Evolutionary conservation across 2,888 invertebrate species (phyloP).

Genomic region (Entomobrya multifasciata): DNA sequence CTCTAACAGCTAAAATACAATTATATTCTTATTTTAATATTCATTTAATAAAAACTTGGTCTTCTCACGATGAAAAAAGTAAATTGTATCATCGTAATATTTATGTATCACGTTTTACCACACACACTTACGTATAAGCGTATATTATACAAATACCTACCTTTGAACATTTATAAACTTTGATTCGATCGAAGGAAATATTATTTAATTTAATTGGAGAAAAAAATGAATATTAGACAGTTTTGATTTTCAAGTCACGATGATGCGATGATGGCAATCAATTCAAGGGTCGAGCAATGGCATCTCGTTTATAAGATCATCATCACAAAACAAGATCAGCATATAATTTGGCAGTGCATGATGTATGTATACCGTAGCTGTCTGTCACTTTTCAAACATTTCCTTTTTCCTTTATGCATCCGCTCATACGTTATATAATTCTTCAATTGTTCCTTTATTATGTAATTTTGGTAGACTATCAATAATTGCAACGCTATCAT

Average conservation of each 20-base stretch:
- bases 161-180: neutral
- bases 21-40: no score
- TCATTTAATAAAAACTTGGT: slow-evolving; percentile 3
- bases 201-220: neutral
- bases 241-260: slow-evolving; percentile 53
- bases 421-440: neutral
- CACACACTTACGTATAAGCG: no score
- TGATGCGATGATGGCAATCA: slow-evolving; percentile 2
- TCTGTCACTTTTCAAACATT: slow-evolving; percentile 22
- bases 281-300: slow-evolving; percentile 31
- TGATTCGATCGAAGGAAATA: neutral
- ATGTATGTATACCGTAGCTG: no score
- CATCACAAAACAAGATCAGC: no score
- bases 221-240: slow-evolving; percentile 28
- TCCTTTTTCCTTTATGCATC: slow-evolving; percentile 53
- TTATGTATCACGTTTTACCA: neutral
- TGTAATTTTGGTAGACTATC: slow-evolving; percentile 4
- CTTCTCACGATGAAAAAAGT: slow-evolving; percentile 21
- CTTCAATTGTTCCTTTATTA: neutral
- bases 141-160: no score
- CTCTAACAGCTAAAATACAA: no score
- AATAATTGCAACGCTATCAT: neutral
- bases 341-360: no score
- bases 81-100: neutral
- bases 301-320: neutral